Evolutionary conservation across 2,888 invertebrate species (phyloP).

Genomic region (Apoda limacodes): DNA sequence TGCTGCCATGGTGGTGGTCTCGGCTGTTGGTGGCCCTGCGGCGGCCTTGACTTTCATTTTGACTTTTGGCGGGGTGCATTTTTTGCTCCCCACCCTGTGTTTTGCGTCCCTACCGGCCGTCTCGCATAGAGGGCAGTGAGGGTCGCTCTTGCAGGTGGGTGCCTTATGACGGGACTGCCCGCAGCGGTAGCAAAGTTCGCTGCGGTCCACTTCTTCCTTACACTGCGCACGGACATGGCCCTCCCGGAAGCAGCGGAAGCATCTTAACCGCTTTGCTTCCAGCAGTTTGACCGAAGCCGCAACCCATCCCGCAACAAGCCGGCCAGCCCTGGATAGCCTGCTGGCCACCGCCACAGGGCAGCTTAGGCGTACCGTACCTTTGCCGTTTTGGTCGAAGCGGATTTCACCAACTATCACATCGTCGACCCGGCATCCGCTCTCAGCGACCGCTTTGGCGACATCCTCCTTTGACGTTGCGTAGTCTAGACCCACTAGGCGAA

Average conservation of each 20-base stretch:
- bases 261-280: slow-evolving; percentile 1
- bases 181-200: slow-evolving; percentile 8
- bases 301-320: slow-evolving; percentile 7
- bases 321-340: not conserved
- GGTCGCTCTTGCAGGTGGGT: not conserved
- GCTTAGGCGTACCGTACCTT: slow-evolving; percentile 1
- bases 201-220: not conserved
- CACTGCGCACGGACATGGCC: too few species aligned
- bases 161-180: slow-evolving; percentile 15
- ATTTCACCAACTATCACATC: slow-evolving; percentile 2
- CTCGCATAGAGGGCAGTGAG: slow-evolving; percentile 5
- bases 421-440: slow-evolving; percentile 4
- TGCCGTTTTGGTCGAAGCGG: not conserved
- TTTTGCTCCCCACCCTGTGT: slow-evolving; percentile 4
- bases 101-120: slow-evolving; percentile 5
- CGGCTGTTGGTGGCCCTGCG: too few species aligned
- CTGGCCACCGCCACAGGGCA: slow-evolving; percentile 1
- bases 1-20: too few species aligned
- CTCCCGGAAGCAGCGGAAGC: too few species aligned
- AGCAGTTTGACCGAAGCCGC: slow-evolving; percentile 5
- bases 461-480: slow-evolving; percentile 7
- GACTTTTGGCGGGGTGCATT: slow-evolving; percentile 2
- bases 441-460: slow-evolving; percentile 3
- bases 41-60: not conserved
- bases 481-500: slow-evolving; percentile 10